Percentiles rank a stretch among this genome's conserved stretches.
phyloP scores from a whole-genome alignment of 1,140 invertebrate genomes.

The Babylonia areolata region DNA sequence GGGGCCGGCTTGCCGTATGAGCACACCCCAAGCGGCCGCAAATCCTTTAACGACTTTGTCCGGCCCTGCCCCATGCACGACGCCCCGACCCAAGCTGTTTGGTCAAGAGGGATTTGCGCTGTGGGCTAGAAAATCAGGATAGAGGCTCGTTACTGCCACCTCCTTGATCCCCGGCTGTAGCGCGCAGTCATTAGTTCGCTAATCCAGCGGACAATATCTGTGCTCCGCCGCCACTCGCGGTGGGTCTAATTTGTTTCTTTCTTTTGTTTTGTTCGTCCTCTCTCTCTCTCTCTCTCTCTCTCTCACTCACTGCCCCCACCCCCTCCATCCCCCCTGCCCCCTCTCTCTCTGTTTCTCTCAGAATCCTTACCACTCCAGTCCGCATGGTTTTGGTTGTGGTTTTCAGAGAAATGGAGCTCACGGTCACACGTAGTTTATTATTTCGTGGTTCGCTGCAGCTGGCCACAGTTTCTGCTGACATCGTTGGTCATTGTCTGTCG shows the following conservation, averaged over 20 bases:
- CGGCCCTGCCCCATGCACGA: background rate
- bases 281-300: background rate
- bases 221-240: too few relatives aligned
- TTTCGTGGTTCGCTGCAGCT: too few relatives aligned
- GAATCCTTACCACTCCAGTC: background rate
- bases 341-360: background rate
- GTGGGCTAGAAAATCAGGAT: conserved; percentile 11
- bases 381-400: too few relatives aligned
- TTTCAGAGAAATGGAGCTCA: too few relatives aligned
- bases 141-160: background rate
- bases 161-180: background rate
- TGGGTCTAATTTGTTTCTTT: too few relatives aligned
- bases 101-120: background rate
- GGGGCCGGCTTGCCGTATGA: background rate
- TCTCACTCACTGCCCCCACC: background rate
- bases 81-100: background rate
- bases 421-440: too few relatives aligned
- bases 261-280: too few relatives aligned
- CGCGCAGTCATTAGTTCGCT: background rate
- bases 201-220: too few relatives aligned
- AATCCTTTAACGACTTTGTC: background rate
- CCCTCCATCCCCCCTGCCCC: background rate
- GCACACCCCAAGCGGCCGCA: background rate
- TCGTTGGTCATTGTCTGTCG: too few relatives aligned
- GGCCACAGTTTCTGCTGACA: too few relatives aligned